These are phyloP conservation scores for Steinernema feltiae DNA, from an alignment of 1,140 invertebrate species.

Conservation along the genomic window DNA sequence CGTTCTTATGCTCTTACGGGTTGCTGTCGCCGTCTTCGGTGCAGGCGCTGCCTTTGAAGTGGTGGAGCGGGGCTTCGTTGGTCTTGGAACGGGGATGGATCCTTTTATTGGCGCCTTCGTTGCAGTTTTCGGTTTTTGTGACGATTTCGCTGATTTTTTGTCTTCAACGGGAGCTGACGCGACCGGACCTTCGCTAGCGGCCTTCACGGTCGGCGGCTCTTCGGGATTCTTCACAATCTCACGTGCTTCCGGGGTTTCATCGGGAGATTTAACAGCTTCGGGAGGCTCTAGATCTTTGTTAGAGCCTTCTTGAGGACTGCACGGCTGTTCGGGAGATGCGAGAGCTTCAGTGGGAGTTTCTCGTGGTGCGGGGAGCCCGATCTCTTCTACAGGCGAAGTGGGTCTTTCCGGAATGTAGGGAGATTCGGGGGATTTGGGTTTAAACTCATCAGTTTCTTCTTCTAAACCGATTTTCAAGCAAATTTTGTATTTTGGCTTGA, in stretches of 20 bases:
- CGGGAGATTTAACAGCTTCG: no score
- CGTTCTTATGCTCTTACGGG: background rate
- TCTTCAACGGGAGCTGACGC: background rate
- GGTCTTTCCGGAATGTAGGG: background rate
- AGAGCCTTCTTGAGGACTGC: no score
- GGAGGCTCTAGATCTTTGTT: no score
- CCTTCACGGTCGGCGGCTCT: no score
- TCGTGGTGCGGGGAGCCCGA: background rate
- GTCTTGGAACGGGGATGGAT: no score
- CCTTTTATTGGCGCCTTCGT: no score
- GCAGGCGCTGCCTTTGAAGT: background rate
- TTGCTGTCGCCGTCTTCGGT: background rate
- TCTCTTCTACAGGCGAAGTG: background rate
- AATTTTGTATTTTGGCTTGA: no score
- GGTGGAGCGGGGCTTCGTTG: background rate
- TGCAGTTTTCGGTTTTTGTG: background rate
- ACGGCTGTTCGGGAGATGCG: background rate
- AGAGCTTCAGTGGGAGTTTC: background rate
- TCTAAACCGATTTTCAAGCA: background rate
- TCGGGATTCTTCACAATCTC: no score
- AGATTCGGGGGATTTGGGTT: background rate
- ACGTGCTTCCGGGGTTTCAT: no score
- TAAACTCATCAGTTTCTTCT: background rate
- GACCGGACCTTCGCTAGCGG: no score
- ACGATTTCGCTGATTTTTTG: background rate